Conservation (phyloP, 2,113 vertebrate genomes). For the Onychostruthus taczanowskii region DNA sequence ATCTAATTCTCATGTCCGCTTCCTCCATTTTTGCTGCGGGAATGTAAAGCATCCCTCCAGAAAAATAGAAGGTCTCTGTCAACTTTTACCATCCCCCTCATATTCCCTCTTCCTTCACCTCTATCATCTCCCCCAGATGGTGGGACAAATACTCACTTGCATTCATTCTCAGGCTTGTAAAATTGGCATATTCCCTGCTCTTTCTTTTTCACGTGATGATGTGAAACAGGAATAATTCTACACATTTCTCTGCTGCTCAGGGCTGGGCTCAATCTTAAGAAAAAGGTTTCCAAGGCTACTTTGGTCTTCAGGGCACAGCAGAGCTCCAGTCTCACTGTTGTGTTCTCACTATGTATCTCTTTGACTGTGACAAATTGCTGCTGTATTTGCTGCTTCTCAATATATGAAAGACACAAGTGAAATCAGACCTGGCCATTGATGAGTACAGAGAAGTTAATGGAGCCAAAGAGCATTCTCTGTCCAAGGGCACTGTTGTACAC, state of each 20-base stretch:
- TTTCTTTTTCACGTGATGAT: not conserved
- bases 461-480: not conserved
- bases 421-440: not conserved
- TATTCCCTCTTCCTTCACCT: constrained; percentile 13
- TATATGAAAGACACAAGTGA: not conserved
- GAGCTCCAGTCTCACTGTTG: not conserved
- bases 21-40: constrained; percentile 49
- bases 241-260: not conserved
- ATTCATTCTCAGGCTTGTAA: constrained; percentile 14
- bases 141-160: not conserved
- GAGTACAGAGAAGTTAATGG: not conserved
- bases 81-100: constrained; percentile 15
- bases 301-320: not conserved
- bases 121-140: constrained; percentile 28
- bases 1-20: constrained; percentile 36
- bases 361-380: constrained; percentile 1
- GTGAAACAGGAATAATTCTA: not conserved
- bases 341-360: not conserved
- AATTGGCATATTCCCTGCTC: not conserved
- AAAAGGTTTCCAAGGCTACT: not conserved
- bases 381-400: not conserved
- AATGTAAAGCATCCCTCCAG: constrained; percentile 51
- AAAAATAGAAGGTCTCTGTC: constrained; percentile 33
- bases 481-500: not conserved
- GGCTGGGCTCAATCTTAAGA: not conserved